phyloP scores from a whole-genome alignment of 2,113 vertebrate genomes.

The Clinocottus analis region DNA sequence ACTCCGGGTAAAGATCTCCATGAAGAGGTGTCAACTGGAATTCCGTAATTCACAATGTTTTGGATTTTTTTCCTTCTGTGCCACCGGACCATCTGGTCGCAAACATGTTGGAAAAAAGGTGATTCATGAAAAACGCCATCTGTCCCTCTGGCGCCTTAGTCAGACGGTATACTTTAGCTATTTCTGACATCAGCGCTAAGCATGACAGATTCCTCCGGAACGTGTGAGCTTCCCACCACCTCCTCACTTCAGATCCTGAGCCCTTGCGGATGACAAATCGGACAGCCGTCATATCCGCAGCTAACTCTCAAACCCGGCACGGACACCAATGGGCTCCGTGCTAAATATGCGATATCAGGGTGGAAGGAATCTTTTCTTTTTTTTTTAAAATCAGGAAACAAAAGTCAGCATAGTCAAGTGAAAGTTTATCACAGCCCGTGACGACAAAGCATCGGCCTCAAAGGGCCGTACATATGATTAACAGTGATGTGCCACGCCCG shows the following conservation, averaged over 20 bases:
- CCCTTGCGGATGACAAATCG: constrained; percentile 48
- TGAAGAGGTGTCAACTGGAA: background rate
- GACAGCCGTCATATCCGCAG: constrained; percentile 45
- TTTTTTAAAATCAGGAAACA: background rate
- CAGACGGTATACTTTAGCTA: constrained; percentile 54
- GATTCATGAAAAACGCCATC: constrained; percentile 71
- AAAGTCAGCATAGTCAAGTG: background rate
- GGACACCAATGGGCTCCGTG: background rate
- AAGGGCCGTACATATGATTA: background rate
- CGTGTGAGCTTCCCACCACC: constrained; percentile 61
- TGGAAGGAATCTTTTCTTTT: background rate
- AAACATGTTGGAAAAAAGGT: constrained; percentile 71
- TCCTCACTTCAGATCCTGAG: constrained; percentile 52
- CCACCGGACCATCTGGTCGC: constrained; percentile 50
- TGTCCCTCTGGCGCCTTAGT: constrained; percentile 54
- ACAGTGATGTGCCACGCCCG: background rate
- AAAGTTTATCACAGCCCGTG: background rate
- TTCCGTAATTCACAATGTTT: constrained; percentile 10
- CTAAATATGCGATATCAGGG: constrained; percentile 3
- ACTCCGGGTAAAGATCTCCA: background rate
- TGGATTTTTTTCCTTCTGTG: constrained; percentile 6
- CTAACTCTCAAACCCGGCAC: constrained; percentile 1
- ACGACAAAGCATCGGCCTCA: background rate
- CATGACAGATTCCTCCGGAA: constrained; percentile 61
- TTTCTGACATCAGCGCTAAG: constrained; percentile 60